These are phyloP conservation scores for Pygoscelis adeliae DNA, from an alignment of 2,113 vertebrate species.

Conservation along the genomic window DNA sequence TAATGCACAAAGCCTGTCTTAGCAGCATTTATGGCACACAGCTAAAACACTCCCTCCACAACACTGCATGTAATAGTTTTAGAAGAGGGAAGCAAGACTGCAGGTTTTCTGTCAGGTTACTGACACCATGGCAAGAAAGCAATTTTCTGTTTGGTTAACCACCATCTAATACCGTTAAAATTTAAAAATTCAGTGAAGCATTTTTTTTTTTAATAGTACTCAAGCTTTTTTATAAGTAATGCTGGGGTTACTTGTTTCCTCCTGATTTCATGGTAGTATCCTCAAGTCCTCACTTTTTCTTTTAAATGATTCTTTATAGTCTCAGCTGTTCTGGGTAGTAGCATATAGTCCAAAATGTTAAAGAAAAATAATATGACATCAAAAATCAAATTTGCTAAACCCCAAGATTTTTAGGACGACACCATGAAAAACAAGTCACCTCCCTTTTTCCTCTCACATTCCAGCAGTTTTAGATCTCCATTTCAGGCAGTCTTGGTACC, in stretches of 20 bases:
- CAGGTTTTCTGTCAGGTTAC: neutral
- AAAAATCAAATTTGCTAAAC: neutral
- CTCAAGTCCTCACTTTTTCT: neutral
- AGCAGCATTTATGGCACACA: neutral
- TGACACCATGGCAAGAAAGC: neutral
- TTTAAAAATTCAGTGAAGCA: neutral
- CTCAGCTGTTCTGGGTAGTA: neutral
- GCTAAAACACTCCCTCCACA: neutral
- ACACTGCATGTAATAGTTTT: rapidly evolving
- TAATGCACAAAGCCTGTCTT: rapidly evolving
- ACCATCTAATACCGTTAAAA: neutral
- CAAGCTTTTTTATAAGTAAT: neutral
- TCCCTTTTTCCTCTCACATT: neutral
- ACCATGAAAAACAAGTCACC: neutral
- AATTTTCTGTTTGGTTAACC: neutral
- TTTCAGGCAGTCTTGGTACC: neutral
- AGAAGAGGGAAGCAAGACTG: neutral
- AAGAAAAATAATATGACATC: neutral
- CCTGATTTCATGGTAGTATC: neutral
- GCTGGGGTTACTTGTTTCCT: neutral
- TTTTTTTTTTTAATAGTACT: neutral
- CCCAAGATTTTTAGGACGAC: rapidly evolving
- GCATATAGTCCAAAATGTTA: rapidly evolving
- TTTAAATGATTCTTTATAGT: neutral
- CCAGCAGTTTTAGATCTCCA: neutral